Evolutionary conservation across 1,140 invertebrate species (phyloP).

Genomic region (Thaumatotibia leucotreta): DNA sequence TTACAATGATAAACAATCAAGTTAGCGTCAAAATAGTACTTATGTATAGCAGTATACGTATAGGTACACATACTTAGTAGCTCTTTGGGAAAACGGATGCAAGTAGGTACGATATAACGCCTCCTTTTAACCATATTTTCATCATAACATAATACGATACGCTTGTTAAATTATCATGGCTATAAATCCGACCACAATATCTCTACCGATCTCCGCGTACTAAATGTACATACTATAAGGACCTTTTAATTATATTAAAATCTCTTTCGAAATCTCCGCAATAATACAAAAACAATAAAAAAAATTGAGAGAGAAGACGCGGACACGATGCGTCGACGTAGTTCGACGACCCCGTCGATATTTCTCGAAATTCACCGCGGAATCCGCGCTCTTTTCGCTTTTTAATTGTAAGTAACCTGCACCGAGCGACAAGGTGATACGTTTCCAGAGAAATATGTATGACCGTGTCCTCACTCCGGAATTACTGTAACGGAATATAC

Average conservation of each 20-base stretch:
- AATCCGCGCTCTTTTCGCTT: slow-evolving; percentile 70
- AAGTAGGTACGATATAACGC: slow-evolving; percentile 24
- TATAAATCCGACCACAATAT: slow-evolving; percentile 9
- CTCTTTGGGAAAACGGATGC: too few species aligned
- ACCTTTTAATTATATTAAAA: slow-evolving; percentile 35
- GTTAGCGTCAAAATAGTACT: too few species aligned
- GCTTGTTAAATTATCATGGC: not conserved
- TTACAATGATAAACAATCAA: too few species aligned
- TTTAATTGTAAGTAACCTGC: slow-evolving; percentile 68
- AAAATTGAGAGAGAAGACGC: slow-evolving; percentile 48
- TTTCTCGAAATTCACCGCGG: slow-evolving; percentile 72
- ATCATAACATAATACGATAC: not conserved
- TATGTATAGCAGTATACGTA: too few species aligned
- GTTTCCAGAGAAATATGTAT: slow-evolving; percentile 25
- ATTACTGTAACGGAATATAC: slow-evolving; percentile 57
- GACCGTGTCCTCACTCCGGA: slow-evolving; percentile 37
- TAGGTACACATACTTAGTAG: too few species aligned
- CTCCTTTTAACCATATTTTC: not conserved
- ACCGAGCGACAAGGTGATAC: slow-evolving; percentile 62
- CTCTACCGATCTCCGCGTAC: not conserved
- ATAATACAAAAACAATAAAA: slow-evolving; percentile 51
- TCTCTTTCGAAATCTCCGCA: slow-evolving; percentile 33
- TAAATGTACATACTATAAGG: slow-evolving; percentile 2
- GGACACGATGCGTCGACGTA: slow-evolving; percentile 65
- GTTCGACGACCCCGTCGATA: slow-evolving; percentile 70